A percentile compares a stretch with the other conserved stretches of the same genome.
phyloP scores from a whole-genome alignment of 1,140 invertebrate genomes.

The Saccostrea glomerata region DNA sequence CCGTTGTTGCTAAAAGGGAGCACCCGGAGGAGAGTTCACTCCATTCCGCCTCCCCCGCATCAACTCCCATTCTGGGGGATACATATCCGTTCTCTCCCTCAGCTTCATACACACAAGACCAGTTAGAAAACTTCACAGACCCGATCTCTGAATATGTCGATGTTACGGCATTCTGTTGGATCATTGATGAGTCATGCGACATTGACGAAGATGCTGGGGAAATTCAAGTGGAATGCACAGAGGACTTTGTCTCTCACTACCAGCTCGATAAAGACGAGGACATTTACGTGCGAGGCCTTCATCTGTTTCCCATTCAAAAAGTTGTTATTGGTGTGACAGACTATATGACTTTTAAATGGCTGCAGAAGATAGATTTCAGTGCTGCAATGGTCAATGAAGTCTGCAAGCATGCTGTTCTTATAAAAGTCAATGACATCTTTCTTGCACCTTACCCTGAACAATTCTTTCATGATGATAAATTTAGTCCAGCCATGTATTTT shows the following conservation, averaged over 20 bases:
- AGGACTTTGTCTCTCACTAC: constrained; percentile 67
- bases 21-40: background rate
- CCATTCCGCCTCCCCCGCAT: background rate
- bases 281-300: constrained; percentile 60
- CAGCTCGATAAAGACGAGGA: constrained; percentile 56
- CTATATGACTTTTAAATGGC: constrained; percentile 62
- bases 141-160: constrained; percentile 23
- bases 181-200: background rate
- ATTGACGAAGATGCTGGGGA: background rate
- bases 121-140: constrained; percentile 33
- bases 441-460: constrained; percentile 63
- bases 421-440: constrained; percentile 69
- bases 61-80: constrained; percentile 3
- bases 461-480: constrained; percentile 59
- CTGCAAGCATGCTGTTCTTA: constrained; percentile 64
- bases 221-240: constrained; percentile 57
- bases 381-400: constrained; percentile 64
- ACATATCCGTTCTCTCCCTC: constrained; percentile 33
- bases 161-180: constrained; percentile 32
- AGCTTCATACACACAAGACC: constrained; percentile 38
- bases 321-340: constrained; percentile 74
- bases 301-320: constrained; percentile 65
- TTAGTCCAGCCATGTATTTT: constrained; percentile 60
- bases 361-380: constrained; percentile 65
- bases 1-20: background rate